Evolutionary conservation across 2,888 invertebrate genomes (phyloP), one percentile per base, ranked within the genome.

Genomic region (Melanotus villosus): DNA sequence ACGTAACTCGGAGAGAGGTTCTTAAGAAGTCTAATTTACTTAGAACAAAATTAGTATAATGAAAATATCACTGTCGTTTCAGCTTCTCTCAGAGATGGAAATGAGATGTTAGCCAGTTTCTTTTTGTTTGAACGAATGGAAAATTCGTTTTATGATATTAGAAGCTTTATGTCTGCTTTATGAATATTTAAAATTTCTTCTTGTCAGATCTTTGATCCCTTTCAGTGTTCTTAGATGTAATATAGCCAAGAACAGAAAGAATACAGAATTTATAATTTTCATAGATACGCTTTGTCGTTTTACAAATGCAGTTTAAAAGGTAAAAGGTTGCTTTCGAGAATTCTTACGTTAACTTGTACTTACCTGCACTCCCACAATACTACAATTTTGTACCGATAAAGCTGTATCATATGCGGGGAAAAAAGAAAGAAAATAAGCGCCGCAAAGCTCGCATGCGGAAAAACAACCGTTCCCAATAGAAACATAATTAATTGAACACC

Each of bases 141-240:
- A 83, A 83, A 82, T 82, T 82, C 82, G 81, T 82, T 83, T 83
- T 83, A 81, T 78, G 78, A 81, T 81, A 83, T 82, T 82, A 83
- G 79, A 80, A 82, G 82, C 83, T 82, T 83, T 82, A 82, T 81
- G 83, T 83, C 83, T 82, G 79, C 71, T 76, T 79, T 80, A 82
- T 83, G 82, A 83, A 83, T 83, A 83, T 83, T 83, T 83, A 81
- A 83, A 81, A 78, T 77, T 77, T 77, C 78, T 76, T 68, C 74
- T 75, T 73, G 70, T 68, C 66, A 74, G 70, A 73, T 71, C 74
- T 71, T 71, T 67, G 71, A 66, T 73, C 71, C 60, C 58, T 70
- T 70, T 72, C 71, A 70, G 68, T 68, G 64, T 70, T 71, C 68
- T 64, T 64, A 59, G 68, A 73, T 68, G 72, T 71, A 73, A 73